Conservation (phyloP, 2,888 invertebrate genomes). For the Caenorhabditis parvicauda region DNA sequence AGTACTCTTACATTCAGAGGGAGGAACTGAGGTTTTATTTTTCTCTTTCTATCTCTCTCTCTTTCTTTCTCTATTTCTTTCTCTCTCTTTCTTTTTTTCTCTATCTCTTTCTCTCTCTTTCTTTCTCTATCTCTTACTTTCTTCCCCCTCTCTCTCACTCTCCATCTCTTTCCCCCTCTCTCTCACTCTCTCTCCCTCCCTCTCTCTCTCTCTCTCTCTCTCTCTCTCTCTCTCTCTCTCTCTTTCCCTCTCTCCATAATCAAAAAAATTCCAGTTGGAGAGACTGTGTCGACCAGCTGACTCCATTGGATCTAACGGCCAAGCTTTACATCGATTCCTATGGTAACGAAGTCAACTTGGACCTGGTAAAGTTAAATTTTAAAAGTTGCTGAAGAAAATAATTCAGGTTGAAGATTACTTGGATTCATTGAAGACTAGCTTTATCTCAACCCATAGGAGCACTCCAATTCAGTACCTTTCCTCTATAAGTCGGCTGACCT, state of each 20-base stretch:
- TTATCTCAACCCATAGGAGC: conserved; percentile 30
- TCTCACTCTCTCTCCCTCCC: background rate
- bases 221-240: background rate
- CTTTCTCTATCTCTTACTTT: background rate
- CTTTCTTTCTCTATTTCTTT: background rate
- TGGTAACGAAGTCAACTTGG: background rate
- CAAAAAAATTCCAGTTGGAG: conserved; percentile 23
- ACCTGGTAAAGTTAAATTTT: conserved; percentile 1
- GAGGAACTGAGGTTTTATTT: conserved; percentile 15
- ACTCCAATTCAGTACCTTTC: conserved; percentile 28
- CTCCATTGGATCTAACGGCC: conserved; percentile 18
- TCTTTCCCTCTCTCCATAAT: too few species aligned
- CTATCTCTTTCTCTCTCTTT: background rate
- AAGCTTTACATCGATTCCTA: conserved; percentile 28
- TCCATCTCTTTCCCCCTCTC: background rate
- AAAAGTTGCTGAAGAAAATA: conserved; percentile 7
- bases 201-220: background rate
- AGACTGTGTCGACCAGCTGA: conserved; percentile 35
- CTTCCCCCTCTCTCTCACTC: background rate
- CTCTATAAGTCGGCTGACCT: conserved; percentile 26
- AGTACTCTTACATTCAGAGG: conserved; percentile 27
- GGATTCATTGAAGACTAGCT: conserved; percentile 30
- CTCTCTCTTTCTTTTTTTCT: background rate
- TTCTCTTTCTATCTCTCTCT: background rate
- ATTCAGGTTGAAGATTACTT: conserved; percentile 19